Percentiles rank a stretch among this genome's conserved stretches.
Conservation (phyloP, 2,113 vertebrate genomes). For the Rutilus rutilus region DNA sequence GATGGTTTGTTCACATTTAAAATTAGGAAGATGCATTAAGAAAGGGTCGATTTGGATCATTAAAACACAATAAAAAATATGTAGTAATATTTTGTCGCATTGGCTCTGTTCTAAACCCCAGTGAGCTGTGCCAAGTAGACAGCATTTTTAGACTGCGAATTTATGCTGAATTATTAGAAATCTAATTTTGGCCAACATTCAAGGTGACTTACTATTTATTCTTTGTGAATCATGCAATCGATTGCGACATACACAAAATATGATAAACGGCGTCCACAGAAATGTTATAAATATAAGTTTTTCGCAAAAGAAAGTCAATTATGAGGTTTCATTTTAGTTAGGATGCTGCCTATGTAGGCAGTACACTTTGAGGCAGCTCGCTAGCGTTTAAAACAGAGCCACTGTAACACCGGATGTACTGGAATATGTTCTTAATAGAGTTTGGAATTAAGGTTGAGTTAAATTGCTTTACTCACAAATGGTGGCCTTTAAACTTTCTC, state of each 20-base stretch:
- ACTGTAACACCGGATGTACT: not conserved
- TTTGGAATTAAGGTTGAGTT: not conserved
- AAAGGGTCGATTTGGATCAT: not conserved
- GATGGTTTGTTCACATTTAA: not conserved
- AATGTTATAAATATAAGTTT: not conserved
- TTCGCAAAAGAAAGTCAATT: not conserved
- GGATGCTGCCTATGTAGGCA: not conserved
- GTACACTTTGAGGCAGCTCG: not conserved
- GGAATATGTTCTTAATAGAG: conserved; percentile 9
- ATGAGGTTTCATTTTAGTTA: not conserved
- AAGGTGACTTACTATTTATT: not conserved
- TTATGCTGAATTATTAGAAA: not conserved
- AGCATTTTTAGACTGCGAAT: not conserved
- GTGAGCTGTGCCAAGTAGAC: not conserved
- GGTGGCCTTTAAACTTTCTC: not conserved
- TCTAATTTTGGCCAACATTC: not conserved
- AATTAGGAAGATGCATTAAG: not conserved
- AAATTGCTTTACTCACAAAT: conserved; percentile 1
- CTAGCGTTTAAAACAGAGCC: not conserved
- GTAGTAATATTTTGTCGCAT: not conserved
- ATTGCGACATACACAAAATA: not conserved
- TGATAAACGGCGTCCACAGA: not conserved
- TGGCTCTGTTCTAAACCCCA: not conserved
- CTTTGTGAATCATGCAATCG: not conserved
- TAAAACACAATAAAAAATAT: not conserved